phyloP scores from a whole-genome alignment of 2,113 vertebrate species.

The Mormyrus iriodes region DNA sequence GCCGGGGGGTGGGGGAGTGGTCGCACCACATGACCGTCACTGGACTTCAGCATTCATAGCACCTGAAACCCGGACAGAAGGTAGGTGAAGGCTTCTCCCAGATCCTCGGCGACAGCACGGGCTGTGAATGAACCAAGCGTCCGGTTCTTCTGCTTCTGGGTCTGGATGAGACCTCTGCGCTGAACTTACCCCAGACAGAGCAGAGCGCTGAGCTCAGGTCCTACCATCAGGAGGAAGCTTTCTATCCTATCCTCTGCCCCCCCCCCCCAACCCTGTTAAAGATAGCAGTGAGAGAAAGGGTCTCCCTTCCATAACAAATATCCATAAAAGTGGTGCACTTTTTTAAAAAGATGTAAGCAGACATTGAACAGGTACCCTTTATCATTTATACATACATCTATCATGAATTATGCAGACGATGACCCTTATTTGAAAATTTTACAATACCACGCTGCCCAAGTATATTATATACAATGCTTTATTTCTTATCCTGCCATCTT shows the following conservation, averaged over 20 bases:
- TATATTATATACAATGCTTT: neutral
- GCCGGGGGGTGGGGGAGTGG: neutral
- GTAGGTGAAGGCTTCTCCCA: neutral
- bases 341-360: neutral
- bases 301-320: neutral
- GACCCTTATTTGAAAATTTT: neutral
- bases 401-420: neutral
- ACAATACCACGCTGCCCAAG: neutral
- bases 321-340: neutral
- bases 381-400: neutral
- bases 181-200: neutral
- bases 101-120: neutral
- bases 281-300: no score
- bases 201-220: neutral
- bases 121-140: neutral
- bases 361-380: neutral
- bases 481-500: neutral
- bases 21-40: no score
- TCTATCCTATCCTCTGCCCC: neutral
- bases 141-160: neutral
- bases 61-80: no score
- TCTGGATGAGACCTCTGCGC: neutral
- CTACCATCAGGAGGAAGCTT: neutral
- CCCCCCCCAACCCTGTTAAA: no score
- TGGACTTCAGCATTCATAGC: no score